Evolutionary conservation across 2,888 invertebrate genomes (phyloP).

Genomic region (Chymomyza caudatula): DNA sequence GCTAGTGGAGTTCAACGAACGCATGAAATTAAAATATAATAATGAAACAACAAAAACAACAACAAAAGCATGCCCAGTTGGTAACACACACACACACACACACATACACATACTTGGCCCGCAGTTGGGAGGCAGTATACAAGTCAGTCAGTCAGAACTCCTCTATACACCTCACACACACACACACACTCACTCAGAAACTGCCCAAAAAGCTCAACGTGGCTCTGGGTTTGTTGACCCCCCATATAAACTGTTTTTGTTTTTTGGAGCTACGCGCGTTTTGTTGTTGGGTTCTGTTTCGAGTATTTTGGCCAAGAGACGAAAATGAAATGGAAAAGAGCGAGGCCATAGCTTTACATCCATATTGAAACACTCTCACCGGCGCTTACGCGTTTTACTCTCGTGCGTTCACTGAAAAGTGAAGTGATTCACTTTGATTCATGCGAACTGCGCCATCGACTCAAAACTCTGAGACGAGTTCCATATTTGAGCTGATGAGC

Average conservation of each 20-base stretch:
- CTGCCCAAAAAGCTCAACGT: constrained; percentile 52
- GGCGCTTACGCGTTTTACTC: constrained; percentile 24
- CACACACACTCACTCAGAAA: not conserved
- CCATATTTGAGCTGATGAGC: not conserved
- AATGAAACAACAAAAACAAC: constrained; percentile 27
- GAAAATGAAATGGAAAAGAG: constrained; percentile 71
- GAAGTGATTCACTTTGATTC: constrained; percentile 64
- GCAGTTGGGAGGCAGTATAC: not conserved
- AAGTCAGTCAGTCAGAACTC: not conserved
- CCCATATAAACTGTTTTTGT: constrained; percentile 28
- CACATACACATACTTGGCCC: constrained; percentile 9
- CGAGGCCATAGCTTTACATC: constrained; percentile 34
- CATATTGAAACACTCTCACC: constrained; percentile 45
- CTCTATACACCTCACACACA: not conserved
- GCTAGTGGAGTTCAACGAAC: constrained; percentile 62
- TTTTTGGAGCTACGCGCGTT: constrained; percentile 14
- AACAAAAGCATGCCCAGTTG: constrained; percentile 46
- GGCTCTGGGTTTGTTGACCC: constrained; percentile 66
- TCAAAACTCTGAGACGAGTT: not conserved
- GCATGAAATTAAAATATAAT: constrained; percentile 55
- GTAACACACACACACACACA: constrained; percentile 51
- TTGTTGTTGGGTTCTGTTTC: constrained; percentile 17
- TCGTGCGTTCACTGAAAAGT: constrained; percentile 52
- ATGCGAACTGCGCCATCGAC: constrained; percentile 25
- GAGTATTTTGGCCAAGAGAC: constrained; percentile 51